Conservation (phyloP, 2,888 invertebrate species). For the Dendrolimus pini region DNA sequence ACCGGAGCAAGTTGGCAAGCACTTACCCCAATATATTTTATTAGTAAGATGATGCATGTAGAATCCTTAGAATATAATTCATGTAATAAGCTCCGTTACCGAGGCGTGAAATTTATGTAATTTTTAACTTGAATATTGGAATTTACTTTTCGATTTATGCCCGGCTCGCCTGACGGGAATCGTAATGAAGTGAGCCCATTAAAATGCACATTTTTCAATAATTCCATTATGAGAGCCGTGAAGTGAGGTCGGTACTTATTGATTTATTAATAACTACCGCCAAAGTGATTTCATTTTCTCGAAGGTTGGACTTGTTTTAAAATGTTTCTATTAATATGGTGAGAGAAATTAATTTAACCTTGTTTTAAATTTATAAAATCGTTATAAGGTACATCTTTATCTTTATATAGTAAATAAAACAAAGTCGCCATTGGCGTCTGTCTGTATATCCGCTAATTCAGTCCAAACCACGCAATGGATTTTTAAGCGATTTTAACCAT, state of each 20-base stretch:
- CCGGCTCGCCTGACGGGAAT: slow-evolving; percentile 23
- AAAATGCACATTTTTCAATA: slow-evolving; percentile 27
- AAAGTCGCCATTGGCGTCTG: too few relatives aligned
- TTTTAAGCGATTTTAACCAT: too few relatives aligned
- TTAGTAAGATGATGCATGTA: too few relatives aligned
- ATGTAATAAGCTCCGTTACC: neutral
- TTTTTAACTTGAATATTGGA: slow-evolving; percentile 32
- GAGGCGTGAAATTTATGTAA: slow-evolving; percentile 29
- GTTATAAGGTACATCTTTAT: too few relatives aligned
- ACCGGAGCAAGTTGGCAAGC: too few relatives aligned
- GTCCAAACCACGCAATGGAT: too few relatives aligned
- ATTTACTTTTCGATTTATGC: slow-evolving; percentile 26
- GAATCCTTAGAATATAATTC: too few relatives aligned
- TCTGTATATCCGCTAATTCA: too few relatives aligned
- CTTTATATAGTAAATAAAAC: too few relatives aligned
- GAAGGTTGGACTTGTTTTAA: slow-evolving; percentile 1
- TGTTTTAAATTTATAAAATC: too few relatives aligned
- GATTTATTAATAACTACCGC: slow-evolving; percentile 25
- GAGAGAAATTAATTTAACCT: neutral
- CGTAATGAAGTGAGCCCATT: slow-evolving; percentile 22
- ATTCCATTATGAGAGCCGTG: slow-evolving; percentile 17
- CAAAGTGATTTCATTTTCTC: slow-evolving; percentile 21
- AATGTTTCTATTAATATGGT: neutral
- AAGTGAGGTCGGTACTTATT: slow-evolving; percentile 18
- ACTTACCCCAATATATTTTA: too few relatives aligned